Base-by-base conservation (phyloP, 2,888 invertebrate genomes). In the Morpho deidamia region DNA sequence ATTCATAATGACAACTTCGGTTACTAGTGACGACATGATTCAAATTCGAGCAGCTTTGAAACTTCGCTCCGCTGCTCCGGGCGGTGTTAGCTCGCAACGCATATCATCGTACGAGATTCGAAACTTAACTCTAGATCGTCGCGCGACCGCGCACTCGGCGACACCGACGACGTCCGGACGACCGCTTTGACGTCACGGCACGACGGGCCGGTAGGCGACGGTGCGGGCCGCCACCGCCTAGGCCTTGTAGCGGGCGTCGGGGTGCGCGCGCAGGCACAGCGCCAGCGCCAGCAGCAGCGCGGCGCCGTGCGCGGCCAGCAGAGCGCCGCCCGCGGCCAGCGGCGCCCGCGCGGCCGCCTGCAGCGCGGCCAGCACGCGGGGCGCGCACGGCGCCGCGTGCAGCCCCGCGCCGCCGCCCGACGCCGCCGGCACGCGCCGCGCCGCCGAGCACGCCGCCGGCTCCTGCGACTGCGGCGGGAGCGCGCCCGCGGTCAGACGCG, bases 111-210 rank as follows among this genome's bases (percentile, higher is more conserved):
- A 40, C 49, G 47, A 51, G 59, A 55, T 50, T 52, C 43, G 51
- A 62, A 64, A 55, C 69, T 68, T 60, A 54, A 52, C 48, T 38
- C 67, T 68, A 58, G 66, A 53, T 60, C 51, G 72, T 70, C 78
- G 75, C 74, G 76, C 69, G 68, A 70, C 80, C 83, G 83, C 83
- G 83, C 84, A 84, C 85, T 83, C 75, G 39, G 58, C 52, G n/a
- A 23, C 56, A n/a, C n/a, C n/a, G n/a, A n/a, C 23, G 35, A 43
- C 11, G 47, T 46, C 48, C 51, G 39, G 39, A 39, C 43, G 46
- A 14, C 8, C 41, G 10, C 10, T 11, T 11, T 7, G 1, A 9
- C 11, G 34, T 11, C 12, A 11, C 33, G 7, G 10, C n/a, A n/a
- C n/a, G n/a, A n/a, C n/a, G n/a, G 14, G 34, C 45, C 2, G 35